phyloP scores from a whole-genome alignment of 2,113 vertebrate genomes.

The Sander lucioperca region DNA sequence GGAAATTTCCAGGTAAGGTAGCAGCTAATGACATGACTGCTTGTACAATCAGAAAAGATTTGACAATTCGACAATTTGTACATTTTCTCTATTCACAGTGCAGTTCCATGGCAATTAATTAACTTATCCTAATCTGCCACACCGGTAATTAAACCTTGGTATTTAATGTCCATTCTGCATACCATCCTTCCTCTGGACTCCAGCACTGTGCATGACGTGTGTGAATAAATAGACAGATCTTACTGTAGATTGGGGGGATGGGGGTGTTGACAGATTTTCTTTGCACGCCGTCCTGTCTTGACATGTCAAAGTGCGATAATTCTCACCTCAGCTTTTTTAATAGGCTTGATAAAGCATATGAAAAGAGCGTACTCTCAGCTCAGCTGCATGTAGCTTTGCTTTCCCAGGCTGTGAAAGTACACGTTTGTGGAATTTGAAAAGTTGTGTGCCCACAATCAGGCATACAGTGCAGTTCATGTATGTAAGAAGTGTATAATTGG shows the following conservation, averaged over 20 bases:
- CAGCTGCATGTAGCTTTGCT: conserved; percentile 16
- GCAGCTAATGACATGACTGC: not conserved
- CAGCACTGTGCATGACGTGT: not conserved
- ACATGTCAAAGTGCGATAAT: conserved; percentile 61
- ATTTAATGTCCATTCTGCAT: not conserved
- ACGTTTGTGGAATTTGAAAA: conserved; percentile 17
- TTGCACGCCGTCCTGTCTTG: conserved; percentile 39
- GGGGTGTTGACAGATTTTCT: conserved; percentile 36
- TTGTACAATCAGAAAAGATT: not conserved
- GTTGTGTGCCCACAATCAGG: not conserved
- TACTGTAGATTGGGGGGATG: not conserved
- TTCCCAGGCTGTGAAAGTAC: conserved; percentile 14
- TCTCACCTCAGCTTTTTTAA: conserved; percentile 63
- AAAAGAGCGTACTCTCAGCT: conserved; percentile 31
- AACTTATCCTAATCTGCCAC: not conserved
- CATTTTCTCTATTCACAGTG: not conserved
- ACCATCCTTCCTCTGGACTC: not conserved
- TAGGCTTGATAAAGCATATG: conserved; percentile 43
- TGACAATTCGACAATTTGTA: not conserved
- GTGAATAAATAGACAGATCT: not conserved
- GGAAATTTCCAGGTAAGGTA: conserved; percentile 93
- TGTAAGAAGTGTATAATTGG: conserved; percentile 25
- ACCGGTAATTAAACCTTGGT: not conserved
- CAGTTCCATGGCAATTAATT: not conserved
- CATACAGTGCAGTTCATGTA: not conserved